Base-by-base conservation (phyloP, 2,888 invertebrate species). In the Eutolmus rufibarbis region DNA sequence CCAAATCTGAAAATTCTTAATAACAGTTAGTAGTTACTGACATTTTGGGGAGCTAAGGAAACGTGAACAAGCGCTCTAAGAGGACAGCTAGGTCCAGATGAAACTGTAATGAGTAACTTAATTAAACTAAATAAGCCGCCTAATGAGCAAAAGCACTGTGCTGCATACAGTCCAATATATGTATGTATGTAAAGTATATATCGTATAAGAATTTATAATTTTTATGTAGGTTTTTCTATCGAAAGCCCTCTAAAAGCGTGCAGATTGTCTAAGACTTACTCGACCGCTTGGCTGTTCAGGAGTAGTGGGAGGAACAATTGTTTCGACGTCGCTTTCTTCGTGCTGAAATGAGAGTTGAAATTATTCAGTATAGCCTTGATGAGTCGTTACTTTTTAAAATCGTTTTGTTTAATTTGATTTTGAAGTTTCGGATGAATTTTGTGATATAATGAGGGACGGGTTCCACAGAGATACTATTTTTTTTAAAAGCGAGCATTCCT, bases 261-360 rank as follows among this genome's bases (percentile, higher is more conserved):
- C 82, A 82, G 57, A 82, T 82, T 37, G 37, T 51, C 37, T 43
- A 86, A 84, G 88, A 89, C 92, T 91, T 92, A 92, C 92, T 90
- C 92, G 92, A 90, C 90, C 91, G 90, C 90, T 91, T 19, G 37
- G 90, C 91, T 91, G 91, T 92, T 92, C 90, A 92, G 90, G 89
- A 91, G 57, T 57, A 82, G 82, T 82, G 57, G 37, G 19, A 89
- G 90, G 90, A 88, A 90, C 89, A 89, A 90, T 89, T 88, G 90
- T 90, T 89, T 91, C 91, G 90, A 91, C 91, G 89, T 92, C 92
- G 90, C 92, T 91, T 91, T 91, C 91, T 90, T 92, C 92, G 89
- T 91, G 92, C 92, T 92, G 92, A 88, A 91, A 90, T 88, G 88
- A 89, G 81, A 90, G 89, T 89, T 76, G 78, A 84, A 77, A 82